Percentiles rank a stretch among this genome's conserved stretches.
Evolutionary conservation across 2,797 vertebrate species (phyloP).

Genomic region (Oreochromis grahami): DNA sequence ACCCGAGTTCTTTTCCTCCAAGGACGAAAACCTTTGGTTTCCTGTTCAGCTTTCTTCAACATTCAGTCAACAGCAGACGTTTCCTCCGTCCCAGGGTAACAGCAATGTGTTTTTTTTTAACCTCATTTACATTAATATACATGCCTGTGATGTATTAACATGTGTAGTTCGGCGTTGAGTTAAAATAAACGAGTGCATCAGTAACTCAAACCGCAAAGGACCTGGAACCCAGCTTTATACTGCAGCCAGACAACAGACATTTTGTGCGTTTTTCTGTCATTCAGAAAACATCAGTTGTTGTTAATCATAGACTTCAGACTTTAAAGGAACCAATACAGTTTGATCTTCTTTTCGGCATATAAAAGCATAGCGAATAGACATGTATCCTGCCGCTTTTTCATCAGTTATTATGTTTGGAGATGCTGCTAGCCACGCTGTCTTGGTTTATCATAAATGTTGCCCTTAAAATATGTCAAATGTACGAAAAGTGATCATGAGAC

Average conservation of each 20-base stretch:
- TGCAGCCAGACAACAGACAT: neutral
- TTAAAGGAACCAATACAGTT: neutral
- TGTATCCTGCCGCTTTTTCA: neutral
- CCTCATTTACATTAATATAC: neutral
- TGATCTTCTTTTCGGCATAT: neutral
- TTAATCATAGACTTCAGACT: neutral
- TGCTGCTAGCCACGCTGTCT: neutral
- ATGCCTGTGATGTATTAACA: too few species aligned
- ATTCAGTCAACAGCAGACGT: neutral
- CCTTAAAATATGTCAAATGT: neutral
- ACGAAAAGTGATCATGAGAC: neutral
- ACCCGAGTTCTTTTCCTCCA: neutral
- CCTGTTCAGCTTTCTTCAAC: neutral
- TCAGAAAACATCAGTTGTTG: fast-evolving
- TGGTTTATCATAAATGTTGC: neutral
- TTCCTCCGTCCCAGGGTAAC: neutral
- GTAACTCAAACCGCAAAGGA: neutral
- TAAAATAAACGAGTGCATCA: neutral
- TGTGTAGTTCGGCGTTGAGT: neutral
- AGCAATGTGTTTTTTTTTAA: neutral
- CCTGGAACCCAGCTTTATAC: neutral
- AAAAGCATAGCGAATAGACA: neutral
- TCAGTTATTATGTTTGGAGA: neutral
- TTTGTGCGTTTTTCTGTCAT: neutral
- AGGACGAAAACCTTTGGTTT: constrained; percentile 2